Base-by-base conservation (phyloP, 2,888 invertebrate species). In the Anthophora plumipes region DNA sequence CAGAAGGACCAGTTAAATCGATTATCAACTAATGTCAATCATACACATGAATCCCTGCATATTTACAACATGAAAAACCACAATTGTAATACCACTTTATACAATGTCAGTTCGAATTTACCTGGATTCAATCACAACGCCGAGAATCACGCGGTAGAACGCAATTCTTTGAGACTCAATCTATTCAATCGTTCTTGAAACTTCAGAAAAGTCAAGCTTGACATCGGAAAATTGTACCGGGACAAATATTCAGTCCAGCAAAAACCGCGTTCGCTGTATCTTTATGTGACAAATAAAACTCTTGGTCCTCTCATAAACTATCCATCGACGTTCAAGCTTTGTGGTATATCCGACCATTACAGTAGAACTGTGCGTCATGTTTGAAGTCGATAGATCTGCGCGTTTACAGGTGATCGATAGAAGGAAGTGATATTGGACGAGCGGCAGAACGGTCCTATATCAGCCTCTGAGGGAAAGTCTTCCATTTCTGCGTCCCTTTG, bases 391-490 rank as follows among this genome's bases (percentile, higher is more conserved):
- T 70, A 70, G 22, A 25, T 6, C 22, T 9, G 20, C 57, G 22
- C 61, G 52, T 52, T 71, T 71, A 57, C 71, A 66, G 52, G 59
- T 71, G 64, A 77, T 71, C 77, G 72, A 72, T 67, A 72, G 54
- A 55, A 57, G 74, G 57, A 64, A 59, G 64, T 39, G 59, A 46
- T 69, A 64, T 66, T 22, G 64, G 74, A 0, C 14, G 59, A 60
- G 31, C 41, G 17, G 22, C 20, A 61, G 17, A 46, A 43, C 59
- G 22, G 22, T 39, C 20, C 37, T 59, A 20, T 8, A 22, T 20
- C 43, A 41, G 37, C 25, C 50, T 64, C 50, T 17, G 46, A 37
- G 43, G 61, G 31, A 63, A 48, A 63, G 68, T 68, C 41, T 67
- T 63, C 55, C 68, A 63, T 72, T 77, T 68, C 68, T 69, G 22